Evolutionary conservation across 2,797 vertebrate species (phyloP).

Genomic region (Catostomus latipinnis): DNA sequence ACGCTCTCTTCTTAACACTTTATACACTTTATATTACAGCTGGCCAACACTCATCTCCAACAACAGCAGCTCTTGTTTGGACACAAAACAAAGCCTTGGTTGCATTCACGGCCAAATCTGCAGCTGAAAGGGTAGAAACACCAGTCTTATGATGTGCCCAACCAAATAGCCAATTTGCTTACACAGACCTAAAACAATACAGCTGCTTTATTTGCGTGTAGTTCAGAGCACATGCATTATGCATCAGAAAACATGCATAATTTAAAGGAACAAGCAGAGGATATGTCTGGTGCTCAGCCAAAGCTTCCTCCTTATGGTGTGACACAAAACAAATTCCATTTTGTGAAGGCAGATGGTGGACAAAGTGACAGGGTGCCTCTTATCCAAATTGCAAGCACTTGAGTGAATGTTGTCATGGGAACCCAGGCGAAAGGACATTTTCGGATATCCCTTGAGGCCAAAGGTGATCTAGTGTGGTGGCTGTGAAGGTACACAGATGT

Average conservation of each 20-base stretch:
- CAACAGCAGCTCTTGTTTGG: slow-evolving; percentile 59
- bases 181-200: slow-evolving; percentile 75
- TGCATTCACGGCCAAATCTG: slow-evolving; percentile 45
- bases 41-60: slow-evolving; percentile 46
- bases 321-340: slow-evolving; percentile 69
- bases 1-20: slow-evolving; percentile 26
- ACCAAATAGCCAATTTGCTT: slow-evolving; percentile 72
- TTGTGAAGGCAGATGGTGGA: slow-evolving; percentile 75
- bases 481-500: slow-evolving; percentile 1
- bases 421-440: slow-evolving; percentile 63
- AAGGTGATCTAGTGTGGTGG: slow-evolving; percentile 42
- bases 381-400: slow-evolving; percentile 69
- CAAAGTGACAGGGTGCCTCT: slow-evolving; percentile 64
- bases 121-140: slow-evolving; percentile 49
- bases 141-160: slow-evolving; percentile 33
- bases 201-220: slow-evolving; percentile 68
- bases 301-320: slow-evolving; percentile 57
- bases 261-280: slow-evolving; percentile 76
- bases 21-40: slow-evolving; percentile 40
- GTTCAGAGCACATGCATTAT: slow-evolving; percentile 76
- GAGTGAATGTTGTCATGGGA: slow-evolving; percentile 75
- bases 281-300: slow-evolving; percentile 73
- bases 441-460: slow-evolving; percentile 43
- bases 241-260: slow-evolving; percentile 76
- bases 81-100: slow-evolving; percentile 52